phyloP scores from a whole-genome alignment of 2,888 invertebrate species.

The Alentia gelatinosa region DNA sequence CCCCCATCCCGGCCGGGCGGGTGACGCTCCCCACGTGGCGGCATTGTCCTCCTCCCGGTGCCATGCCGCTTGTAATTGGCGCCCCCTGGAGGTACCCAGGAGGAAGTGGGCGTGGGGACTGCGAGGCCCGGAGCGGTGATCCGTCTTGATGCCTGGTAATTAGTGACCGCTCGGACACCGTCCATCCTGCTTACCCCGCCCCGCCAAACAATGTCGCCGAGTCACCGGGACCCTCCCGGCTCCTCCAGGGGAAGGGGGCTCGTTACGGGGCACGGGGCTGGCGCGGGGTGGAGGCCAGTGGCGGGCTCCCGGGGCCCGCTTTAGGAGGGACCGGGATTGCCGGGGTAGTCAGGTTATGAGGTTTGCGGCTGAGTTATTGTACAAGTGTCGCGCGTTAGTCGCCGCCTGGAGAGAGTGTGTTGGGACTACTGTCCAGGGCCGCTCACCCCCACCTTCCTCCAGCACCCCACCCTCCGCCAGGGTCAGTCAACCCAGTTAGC shows the following conservation, averaged over 20 bases:
- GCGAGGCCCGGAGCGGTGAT: background rate
- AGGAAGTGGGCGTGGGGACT: background rate
- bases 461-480: background rate
- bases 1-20: background rate
- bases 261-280: background rate
- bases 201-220: background rate
- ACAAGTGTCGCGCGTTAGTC: background rate
- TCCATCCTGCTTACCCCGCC: conserved; percentile 10
- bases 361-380: background rate
- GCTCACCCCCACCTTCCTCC: background rate
- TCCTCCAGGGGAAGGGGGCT: background rate
- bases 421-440: background rate
- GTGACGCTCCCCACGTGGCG: background rate
- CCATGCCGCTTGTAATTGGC: background rate
- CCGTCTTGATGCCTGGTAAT: conserved; percentile 15
- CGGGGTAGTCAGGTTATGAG: background rate
- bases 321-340: background rate
- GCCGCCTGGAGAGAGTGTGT: background rate
- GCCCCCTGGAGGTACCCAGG: conserved; percentile 12
- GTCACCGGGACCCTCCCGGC: background rate
- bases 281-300: background rate
- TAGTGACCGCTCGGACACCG: conserved; percentile 24
- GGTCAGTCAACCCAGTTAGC: too few relatives aligned
- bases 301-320: background rate
- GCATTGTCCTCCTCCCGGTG: background rate